A percentile compares a stretch with the other conserved stretches of the same genome.
phyloP scores from a whole-genome alignment of 2,888 invertebrate species.

The Argynnis bischoffii region DNA sequence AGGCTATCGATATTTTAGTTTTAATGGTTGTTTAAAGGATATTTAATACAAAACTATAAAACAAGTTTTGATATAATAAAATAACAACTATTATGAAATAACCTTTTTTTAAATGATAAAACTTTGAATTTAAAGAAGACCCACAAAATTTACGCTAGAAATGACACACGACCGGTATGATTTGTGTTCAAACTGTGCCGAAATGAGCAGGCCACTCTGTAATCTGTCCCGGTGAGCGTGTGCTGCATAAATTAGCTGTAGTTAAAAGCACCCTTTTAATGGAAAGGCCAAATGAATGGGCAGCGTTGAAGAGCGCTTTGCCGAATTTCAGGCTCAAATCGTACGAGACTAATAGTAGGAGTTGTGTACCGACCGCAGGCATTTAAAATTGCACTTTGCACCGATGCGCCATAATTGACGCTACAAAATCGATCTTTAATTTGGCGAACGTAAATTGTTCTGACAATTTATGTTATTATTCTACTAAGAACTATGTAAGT shows the following conservation, averaged over 20 bases:
- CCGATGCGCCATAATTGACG: conserved; percentile 32
- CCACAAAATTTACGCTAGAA: not conserved
- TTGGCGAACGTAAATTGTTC: not conserved
- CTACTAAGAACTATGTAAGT: too few relatives aligned
- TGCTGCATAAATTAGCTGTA: conserved; percentile 77
- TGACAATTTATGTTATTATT: too few relatives aligned
- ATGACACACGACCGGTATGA: conserved; percentile 6
- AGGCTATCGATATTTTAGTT: too few relatives aligned
- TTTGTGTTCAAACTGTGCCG: conserved; percentile 20
- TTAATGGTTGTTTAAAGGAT: too few relatives aligned
- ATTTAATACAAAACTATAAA: not conserved
- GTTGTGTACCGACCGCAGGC: conserved; percentile 36
- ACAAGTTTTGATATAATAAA: not conserved
- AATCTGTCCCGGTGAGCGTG: conserved; percentile 75
- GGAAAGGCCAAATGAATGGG: conserved; percentile 75
- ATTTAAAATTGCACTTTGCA: conserved; percentile 40
- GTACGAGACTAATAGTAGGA: conserved; percentile 38
- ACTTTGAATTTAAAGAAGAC: not conserved
- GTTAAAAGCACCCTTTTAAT: conserved; percentile 79
- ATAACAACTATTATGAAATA: not conserved
- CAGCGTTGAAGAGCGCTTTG: conserved; percentile 39
- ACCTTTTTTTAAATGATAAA: not conserved
- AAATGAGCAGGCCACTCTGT: conserved; percentile 69
- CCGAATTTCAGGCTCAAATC: conserved; percentile 39
- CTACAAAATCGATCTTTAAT: conserved; percentile 27